Conservation (phyloP, 1,140 invertebrate genomes). For the Drepana arcuata region DNA sequence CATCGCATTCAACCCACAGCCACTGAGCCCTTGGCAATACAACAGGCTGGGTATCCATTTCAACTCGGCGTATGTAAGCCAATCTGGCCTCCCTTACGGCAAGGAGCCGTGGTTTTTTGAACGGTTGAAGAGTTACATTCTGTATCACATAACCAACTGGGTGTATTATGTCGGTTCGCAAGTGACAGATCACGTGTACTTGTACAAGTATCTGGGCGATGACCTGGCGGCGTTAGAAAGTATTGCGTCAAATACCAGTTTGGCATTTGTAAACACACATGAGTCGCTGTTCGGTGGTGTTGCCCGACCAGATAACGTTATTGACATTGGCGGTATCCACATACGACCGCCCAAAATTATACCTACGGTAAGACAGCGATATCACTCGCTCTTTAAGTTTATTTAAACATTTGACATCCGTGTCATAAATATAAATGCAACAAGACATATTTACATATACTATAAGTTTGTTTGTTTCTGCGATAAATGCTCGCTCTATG, state of each 20-base stretch:
- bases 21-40: constrained; percentile 75
- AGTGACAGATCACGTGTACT: constrained; percentile 68
- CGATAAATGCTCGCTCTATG: too few species aligned
- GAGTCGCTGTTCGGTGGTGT: constrained; percentile 64
- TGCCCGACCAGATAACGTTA: constrained; percentile 70
- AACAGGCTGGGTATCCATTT: constrained; percentile 70
- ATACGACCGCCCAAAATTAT: constrained; percentile 53
- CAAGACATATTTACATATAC: too few species aligned
- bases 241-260: constrained; percentile 70
- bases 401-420: too few species aligned
- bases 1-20: constrained; percentile 73
- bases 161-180: constrained; percentile 65
- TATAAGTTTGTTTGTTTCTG: too few species aligned
- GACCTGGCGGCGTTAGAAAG: constrained; percentile 70
- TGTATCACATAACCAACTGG: constrained; percentile 64
- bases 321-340: constrained; percentile 75
- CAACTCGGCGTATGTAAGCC: constrained; percentile 73
- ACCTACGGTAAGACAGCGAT: constrained; percentile 49
- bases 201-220: constrained; percentile 72
- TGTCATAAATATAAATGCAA: too few species aligned
- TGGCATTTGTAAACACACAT: constrained; percentile 76
- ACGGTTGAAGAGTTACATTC: constrained; percentile 69
- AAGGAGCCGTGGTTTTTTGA: constrained; percentile 73
- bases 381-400: too few species aligned
- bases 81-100: constrained; percentile 61